phyloP scores from a whole-genome alignment of 2,113 vertebrate species.

The Hystrix cristata region DNA sequence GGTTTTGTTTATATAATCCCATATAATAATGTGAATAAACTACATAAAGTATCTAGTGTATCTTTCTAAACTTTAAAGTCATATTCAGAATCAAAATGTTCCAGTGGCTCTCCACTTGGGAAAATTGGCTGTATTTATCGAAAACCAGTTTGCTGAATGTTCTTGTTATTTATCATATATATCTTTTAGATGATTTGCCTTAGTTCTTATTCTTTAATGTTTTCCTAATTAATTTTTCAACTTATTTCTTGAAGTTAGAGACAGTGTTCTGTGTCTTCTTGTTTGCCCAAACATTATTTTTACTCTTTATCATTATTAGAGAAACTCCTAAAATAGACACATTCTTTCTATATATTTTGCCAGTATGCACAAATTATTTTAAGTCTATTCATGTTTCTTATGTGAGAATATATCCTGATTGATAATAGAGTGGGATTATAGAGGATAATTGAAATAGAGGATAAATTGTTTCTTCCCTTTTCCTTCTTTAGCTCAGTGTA shows the following conservation, averaged over 20 bases:
- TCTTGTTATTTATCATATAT: constrained; percentile 40
- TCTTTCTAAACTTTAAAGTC: constrained; percentile 26
- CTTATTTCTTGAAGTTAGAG: constrained; percentile 45
- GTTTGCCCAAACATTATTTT: constrained; percentile 11
- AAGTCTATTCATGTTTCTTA: not conserved
- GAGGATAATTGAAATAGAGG: not conserved
- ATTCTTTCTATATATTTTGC: not conserved
- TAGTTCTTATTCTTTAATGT: not conserved
- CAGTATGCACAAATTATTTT: not conserved
- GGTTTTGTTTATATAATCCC: not conserved
- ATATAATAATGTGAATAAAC: constrained; percentile 35
- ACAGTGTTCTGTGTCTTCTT: not conserved
- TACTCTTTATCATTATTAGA: not conserved
- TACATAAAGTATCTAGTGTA: not conserved
- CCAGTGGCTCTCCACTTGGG: not conserved
- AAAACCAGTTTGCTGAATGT: not conserved
- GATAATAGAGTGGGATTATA: not conserved
- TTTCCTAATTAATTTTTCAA: not conserved
- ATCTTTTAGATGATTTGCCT: constrained; percentile 31
- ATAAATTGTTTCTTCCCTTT: constrained; percentile 50
- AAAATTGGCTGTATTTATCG: not conserved
- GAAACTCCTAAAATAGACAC: not conserved
- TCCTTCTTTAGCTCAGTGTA: not conserved
- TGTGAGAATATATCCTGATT: not conserved
- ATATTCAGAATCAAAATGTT: not conserved